Evolutionary conservation across 2,888 invertebrate genomes (phyloP).

Genomic region (Heterodera filipjevi): DNA sequence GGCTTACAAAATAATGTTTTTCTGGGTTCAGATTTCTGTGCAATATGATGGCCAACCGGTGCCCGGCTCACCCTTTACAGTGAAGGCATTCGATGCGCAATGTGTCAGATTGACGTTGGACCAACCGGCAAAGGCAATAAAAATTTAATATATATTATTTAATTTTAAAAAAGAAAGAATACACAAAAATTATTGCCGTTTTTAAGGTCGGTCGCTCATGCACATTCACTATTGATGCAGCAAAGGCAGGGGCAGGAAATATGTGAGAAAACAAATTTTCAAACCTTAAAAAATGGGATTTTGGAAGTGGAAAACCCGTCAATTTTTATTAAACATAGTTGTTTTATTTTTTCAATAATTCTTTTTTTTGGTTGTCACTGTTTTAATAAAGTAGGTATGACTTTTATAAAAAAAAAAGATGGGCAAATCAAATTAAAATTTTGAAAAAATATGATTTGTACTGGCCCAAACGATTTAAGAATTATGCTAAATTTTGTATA

Average conservation of each 20-base stretch:
- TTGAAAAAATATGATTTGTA: too few species aligned
- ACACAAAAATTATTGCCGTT: neutral
- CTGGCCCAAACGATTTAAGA: too few species aligned
- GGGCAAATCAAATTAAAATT: too few species aligned
- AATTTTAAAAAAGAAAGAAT: neutral
- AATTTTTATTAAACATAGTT: too few species aligned
- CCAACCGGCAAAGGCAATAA: constrained; percentile 69
- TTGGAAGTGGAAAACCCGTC: too few species aligned
- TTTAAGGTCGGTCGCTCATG: constrained; percentile 81
- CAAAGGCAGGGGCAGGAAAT: constrained; percentile 84
- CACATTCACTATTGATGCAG: constrained; percentile 80
- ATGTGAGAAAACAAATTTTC: constrained; percentile 66
- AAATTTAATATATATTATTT: neutral
- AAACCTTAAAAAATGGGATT: too few species aligned
- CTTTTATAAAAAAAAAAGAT: too few species aligned
- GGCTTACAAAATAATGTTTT: neutral
- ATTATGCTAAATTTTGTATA: too few species aligned
- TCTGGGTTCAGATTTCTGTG: constrained; percentile 50
- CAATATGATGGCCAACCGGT: constrained; percentile 52
- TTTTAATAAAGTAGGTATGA: too few species aligned
- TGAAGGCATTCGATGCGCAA: constrained; percentile 77
- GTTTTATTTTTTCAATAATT: too few species aligned
- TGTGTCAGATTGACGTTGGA: constrained; percentile 93
- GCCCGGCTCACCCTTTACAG: constrained; percentile 67
- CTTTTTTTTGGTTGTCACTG: too few species aligned